Percentiles rank a stretch among this genome's conserved stretches.
phyloP scores from a whole-genome alignment of 2,888 invertebrate species.

The Netelia inedita region DNA sequence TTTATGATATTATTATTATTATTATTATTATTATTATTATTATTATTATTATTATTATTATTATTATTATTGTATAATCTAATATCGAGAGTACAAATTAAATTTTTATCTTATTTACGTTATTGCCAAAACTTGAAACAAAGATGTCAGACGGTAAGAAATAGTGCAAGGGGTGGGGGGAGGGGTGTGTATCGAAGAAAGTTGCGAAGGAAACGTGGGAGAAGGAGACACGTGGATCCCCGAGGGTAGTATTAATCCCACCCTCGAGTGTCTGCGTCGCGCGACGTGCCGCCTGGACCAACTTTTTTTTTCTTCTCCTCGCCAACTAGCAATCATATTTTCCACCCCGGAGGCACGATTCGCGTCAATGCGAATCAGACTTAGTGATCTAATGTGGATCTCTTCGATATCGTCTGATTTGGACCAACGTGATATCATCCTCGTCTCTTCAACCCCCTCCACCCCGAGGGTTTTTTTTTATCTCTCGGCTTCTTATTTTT shows the following conservation, averaged over 20 bases:
- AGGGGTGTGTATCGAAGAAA: slow-evolving; percentile 15
- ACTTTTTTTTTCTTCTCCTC: slow-evolving; percentile 51
- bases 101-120: background rate
- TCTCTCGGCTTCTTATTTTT: slow-evolving; percentile 40
- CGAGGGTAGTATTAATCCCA: slow-evolving; percentile 85
- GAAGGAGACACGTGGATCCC: slow-evolving; percentile 79
- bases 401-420: slow-evolving; percentile 83
- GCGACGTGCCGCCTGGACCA: slow-evolving; percentile 78
- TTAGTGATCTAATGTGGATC: slow-evolving; percentile 84
- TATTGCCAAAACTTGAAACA: slow-evolving; percentile 17
- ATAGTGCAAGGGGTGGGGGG: background rate
- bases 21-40: slow-evolving; percentile 18
- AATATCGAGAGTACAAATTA: background rate
- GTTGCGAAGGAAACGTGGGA: slow-evolving; percentile 59
- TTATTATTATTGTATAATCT: background rate
- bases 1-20: background rate
- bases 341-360: slow-evolving; percentile 84
- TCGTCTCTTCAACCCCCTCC: slow-evolving; percentile 40
- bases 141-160: slow-evolving; percentile 33
- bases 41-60: slow-evolving; percentile 17
- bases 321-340: slow-evolving; percentile 84
- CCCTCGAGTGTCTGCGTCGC: slow-evolving; percentile 70
- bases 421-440: slow-evolving; percentile 73
- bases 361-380: slow-evolving; percentile 85
- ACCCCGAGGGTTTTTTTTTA: slow-evolving; percentile 20